A percentile compares a stretch with the other conserved stretches of the same genome.
Conservation (phyloP, 2,888 invertebrate genomes). For the Tipula lateralis region DNA sequence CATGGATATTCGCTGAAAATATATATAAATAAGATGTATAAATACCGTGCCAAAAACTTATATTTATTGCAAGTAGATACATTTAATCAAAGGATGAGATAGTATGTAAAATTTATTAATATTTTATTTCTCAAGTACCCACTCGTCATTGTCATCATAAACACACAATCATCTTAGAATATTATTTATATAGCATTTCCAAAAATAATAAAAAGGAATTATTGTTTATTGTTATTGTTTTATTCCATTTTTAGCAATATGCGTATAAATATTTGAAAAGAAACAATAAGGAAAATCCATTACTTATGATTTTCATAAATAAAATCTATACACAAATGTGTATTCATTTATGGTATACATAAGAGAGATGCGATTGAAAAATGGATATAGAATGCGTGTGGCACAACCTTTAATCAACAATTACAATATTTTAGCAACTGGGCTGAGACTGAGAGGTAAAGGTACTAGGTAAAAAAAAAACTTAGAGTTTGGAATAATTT, state of each 20-base stretch:
- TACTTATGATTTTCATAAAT: neutral
- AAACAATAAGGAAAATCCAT: neutral
- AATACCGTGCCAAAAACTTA: neutral
- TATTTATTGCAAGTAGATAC: neutral
- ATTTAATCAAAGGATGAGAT: neutral
- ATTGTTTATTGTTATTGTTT: neutral
- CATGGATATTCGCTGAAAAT: slow-evolving; percentile 85
- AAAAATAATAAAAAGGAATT: neutral
- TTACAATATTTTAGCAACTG: neutral
- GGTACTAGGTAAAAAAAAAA: neutral
- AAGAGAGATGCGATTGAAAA: neutral
- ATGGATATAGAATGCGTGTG: neutral
- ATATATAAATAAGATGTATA: slow-evolving; percentile 34
- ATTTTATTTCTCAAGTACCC: neutral
- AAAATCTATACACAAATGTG: neutral
- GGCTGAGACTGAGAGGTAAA: neutral
- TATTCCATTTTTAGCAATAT: neutral
- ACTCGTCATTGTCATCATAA: neutral
- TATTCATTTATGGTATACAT: neutral
- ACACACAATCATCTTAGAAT: slow-evolving; percentile 15
- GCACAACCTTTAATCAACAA: neutral
- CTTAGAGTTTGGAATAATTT: neutral
- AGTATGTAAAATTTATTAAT: neutral
- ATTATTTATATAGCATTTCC: neutral
- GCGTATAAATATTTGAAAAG: neutral